These are phyloP conservation scores for Calidris pugnax DNA, from an alignment of 2,113 vertebrate species.

Conservation along the genomic window DNA sequence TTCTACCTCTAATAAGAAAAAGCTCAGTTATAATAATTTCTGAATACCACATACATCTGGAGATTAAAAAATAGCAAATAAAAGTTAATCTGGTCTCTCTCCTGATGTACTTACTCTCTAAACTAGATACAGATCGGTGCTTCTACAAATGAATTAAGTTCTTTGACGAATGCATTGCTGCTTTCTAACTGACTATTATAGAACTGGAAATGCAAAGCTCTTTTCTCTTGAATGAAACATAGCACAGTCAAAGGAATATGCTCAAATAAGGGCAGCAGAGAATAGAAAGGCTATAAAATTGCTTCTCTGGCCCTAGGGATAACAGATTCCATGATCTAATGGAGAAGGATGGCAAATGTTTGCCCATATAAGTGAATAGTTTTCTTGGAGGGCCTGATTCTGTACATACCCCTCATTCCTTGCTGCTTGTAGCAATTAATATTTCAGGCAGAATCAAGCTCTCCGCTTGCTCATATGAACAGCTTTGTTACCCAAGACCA, in stretches of 20 bases:
- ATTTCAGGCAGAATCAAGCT: not conserved
- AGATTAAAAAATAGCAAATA: not conserved
- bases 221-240: conserved; percentile 19
- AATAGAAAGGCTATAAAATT: conserved; percentile 31
- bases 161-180: not conserved
- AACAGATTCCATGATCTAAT: conserved; percentile 10
- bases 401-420: not conserved
- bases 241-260: conserved; percentile 1
- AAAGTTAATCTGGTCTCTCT: not conserved
- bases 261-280: conserved; percentile 42
- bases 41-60: not conserved
- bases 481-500: not conserved
- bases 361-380: conserved; percentile 28
- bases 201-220: not conserved
- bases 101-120: not conserved
- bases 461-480: not conserved
- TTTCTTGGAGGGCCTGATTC: conserved; percentile 3
- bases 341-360: conserved; percentile 8
- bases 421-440: not conserved
- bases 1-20: not conserved
- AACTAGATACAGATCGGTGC: not conserved
- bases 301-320: not conserved
- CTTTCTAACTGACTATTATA: not conserved
- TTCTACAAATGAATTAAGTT: not conserved
- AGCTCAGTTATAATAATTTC: not conserved